Conservation (phyloP, 2,797 vertebrate genomes). For the Helarctos malayanus region DNA sequence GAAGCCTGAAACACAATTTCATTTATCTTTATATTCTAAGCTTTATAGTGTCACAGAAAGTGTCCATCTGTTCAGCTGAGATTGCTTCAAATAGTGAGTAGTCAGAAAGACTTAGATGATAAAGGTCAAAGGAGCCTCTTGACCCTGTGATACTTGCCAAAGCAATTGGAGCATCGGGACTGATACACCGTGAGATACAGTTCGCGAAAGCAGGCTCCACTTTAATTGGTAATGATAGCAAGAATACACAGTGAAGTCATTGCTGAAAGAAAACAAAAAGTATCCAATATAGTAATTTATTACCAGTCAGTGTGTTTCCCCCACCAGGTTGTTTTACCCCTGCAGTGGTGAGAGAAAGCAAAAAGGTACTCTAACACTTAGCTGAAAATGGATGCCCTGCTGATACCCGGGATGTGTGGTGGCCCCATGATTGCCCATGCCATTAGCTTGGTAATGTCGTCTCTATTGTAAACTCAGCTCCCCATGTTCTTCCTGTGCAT, state of each 20-base stretch:
- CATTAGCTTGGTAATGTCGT: constrained; percentile 91
- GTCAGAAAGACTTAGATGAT: constrained; percentile 90
- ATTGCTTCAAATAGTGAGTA: constrained; percentile 90
- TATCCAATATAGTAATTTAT: constrained; percentile 92
- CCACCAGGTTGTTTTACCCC: constrained; percentile 89
- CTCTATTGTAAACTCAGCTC: constrained; percentile 89
- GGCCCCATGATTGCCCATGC: constrained; percentile 89
- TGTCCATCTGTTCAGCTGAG: constrained; percentile 95
- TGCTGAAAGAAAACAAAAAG: constrained; percentile 91
- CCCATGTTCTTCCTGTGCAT: constrained; percentile 88
- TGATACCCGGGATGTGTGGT: constrained; percentile 88
- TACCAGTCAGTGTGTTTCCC: constrained; percentile 89
- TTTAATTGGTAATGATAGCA: constrained; percentile 91
- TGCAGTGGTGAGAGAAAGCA: constrained; percentile 89
- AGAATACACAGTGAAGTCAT: constrained; percentile 87
- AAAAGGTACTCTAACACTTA: constrained; percentile 91
- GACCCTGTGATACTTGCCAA: constrained; percentile 89
- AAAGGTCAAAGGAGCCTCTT: constrained; percentile 92
- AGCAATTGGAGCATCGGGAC: constrained; percentile 87
- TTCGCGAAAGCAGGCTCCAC: constrained; percentile 84
- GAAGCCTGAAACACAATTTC: constrained; percentile 88
- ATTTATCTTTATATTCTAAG: constrained; percentile 94
- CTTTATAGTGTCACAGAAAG: constrained; percentile 90
- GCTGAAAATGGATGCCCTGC: constrained; percentile 90
- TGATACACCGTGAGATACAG: constrained; percentile 88